These are phyloP conservation scores for Lateolabrax maculatus DNA, from an alignment of 2,797 vertebrate species.

Conservation along the genomic window DNA sequence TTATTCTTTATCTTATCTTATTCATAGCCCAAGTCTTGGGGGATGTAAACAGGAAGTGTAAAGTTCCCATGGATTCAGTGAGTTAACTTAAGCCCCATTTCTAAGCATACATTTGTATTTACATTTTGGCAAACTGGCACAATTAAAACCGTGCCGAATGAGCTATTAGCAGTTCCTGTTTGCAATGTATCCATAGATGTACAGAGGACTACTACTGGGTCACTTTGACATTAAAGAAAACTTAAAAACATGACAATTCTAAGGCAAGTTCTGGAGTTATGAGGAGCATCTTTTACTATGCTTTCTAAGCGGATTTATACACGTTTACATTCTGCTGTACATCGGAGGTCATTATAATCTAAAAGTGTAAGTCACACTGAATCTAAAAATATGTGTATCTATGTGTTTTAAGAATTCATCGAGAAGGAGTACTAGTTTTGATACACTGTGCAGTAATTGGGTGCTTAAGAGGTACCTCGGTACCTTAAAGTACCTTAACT, in stretches of 20 bases:
- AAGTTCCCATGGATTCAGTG: not conserved
- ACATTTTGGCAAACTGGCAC: not conserved
- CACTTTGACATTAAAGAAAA: not conserved
- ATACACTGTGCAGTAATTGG: not conserved
- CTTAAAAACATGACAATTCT: not conserved
- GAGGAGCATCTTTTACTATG: not conserved
- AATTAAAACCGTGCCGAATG: not conserved
- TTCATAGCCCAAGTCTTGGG: not conserved
- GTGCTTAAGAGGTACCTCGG: not conserved
- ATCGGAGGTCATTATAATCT: not conserved
- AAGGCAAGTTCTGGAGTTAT: not conserved
- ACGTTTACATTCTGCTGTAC: not conserved
- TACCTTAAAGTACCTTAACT: not conserved
- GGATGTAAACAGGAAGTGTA: not conserved
- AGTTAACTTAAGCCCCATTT: not conserved
- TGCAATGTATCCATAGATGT: not conserved
- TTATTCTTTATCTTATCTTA: not conserved
- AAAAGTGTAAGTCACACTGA: not conserved
- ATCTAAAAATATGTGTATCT: not conserved
- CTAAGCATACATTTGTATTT: not conserved
- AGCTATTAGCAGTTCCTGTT: slow-evolving; percentile 1
- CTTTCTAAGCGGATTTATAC: not conserved
- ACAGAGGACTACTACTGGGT: not conserved
- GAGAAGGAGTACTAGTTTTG: not conserved
- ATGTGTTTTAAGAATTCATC: not conserved